phyloP scores from a whole-genome alignment of 2,113 vertebrate genomes.

The Sigmodon hispidus region DNA sequence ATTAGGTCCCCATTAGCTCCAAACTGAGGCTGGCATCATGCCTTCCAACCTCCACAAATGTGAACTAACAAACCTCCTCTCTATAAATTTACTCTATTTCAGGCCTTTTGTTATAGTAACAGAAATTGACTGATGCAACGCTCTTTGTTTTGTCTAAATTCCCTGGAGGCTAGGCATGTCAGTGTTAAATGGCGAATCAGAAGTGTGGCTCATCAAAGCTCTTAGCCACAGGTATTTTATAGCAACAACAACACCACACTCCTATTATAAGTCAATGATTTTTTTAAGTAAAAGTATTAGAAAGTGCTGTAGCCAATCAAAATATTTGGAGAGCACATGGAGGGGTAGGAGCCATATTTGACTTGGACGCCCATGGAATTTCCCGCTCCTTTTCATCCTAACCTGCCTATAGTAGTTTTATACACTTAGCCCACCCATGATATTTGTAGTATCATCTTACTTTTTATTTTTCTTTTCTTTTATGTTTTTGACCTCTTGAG shows the following conservation, averaged over 20 bases:
- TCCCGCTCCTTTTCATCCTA: not conserved
- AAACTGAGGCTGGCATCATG: not conserved
- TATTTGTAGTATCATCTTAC: not conserved
- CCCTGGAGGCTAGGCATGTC: not conserved
- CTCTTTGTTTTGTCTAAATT: not conserved
- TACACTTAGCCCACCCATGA: not conserved
- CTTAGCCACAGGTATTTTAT: not conserved
- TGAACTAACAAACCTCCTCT: not conserved
- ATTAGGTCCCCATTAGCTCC: not conserved
- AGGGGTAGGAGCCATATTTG: not conserved
- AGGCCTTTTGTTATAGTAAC: not conserved
- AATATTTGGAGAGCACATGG: constrained; percentile 22
- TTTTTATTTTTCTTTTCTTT: not conserved
- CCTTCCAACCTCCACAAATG: not conserved
- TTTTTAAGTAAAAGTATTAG: constrained; percentile 31
- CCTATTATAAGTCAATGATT: not conserved
- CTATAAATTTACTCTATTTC: not conserved
- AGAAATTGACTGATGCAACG: not conserved
- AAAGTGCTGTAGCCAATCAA: not conserved
- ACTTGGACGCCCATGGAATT: not conserved
- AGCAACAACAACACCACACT: not conserved
- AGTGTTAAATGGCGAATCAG: not conserved
- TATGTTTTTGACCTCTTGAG: not conserved
- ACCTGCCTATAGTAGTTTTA: not conserved
- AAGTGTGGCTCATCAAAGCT: not conserved